Conservation (phyloP, 1,140 invertebrate genomes). For the Bombyx mandarina region DNA sequence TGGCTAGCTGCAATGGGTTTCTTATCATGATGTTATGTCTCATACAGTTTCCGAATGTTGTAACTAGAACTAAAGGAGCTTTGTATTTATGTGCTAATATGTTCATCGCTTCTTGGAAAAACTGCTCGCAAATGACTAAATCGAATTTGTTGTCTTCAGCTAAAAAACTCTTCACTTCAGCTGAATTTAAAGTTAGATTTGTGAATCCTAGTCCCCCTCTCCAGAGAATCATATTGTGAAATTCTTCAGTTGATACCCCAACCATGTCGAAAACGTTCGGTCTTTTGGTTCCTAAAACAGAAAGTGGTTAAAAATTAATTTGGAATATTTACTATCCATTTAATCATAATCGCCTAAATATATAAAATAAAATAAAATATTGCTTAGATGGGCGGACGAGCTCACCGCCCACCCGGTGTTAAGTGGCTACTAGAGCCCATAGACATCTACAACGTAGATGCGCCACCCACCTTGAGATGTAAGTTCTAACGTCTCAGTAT, state of each 20-base stretch:
- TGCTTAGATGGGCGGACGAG: too few species aligned
- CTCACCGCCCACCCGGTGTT: too few species aligned
- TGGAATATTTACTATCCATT: too few species aligned
- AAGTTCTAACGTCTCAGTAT: too few species aligned
- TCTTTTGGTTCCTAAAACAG: slow-evolving; percentile 32
- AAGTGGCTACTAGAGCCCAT: too few species aligned
- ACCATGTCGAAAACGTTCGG: slow-evolving; percentile 54
- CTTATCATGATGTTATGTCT: slow-evolving; percentile 68
- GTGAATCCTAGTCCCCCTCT: slow-evolving; percentile 55
- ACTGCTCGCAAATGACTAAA: slow-evolving; percentile 71
- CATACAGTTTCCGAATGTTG: slow-evolving; percentile 71
- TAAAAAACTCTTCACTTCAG: slow-evolving; percentile 58
- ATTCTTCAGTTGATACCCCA: slow-evolving; percentile 36
- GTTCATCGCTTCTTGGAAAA: slow-evolving; percentile 72
- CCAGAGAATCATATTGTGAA: slow-evolving; percentile 51
- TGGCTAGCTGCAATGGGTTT: slow-evolving; percentile 68
- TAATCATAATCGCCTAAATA: too few species aligned
- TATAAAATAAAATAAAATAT: too few species aligned
- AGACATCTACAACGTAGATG: too few species aligned
- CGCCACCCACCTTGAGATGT: too few species aligned
- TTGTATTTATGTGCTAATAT: slow-evolving; percentile 71
- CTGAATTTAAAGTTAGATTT: slow-evolving; percentile 64
- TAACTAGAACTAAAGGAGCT: slow-evolving; percentile 68
- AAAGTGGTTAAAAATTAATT: neutral
- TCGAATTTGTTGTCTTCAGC: slow-evolving; percentile 64